Evolutionary conservation across 2,888 invertebrate genomes (phyloP).

Genomic region (Apantesis nais): DNA sequence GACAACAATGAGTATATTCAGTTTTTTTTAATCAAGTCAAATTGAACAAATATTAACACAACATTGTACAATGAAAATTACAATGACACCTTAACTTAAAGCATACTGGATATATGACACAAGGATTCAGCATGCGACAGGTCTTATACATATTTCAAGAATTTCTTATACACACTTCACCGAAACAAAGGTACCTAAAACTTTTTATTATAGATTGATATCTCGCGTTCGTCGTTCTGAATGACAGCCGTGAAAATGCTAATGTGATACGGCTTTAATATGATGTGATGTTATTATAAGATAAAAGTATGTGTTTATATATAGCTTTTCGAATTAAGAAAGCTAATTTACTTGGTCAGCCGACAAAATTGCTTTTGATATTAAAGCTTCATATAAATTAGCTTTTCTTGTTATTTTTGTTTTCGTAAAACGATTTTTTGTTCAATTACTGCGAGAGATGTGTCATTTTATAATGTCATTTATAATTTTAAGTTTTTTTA

Average conservation of each 20-base stretch:
- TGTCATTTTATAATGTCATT: not conserved
- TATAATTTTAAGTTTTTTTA: not conserved
- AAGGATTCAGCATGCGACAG: constrained; percentile 20
- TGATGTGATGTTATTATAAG: constrained; percentile 33
- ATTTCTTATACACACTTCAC: constrained; percentile 26
- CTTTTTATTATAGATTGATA: constrained; percentile 57
- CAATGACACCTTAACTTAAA: constrained; percentile 5
- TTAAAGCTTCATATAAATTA: not conserved
- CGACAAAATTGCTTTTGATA: constrained; percentile 1
- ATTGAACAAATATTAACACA: not conserved
- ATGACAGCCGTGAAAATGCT: constrained; percentile 72
- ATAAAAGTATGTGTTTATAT: constrained; percentile 29
- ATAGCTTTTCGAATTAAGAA: constrained; percentile 8
- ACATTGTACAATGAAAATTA: not conserved
- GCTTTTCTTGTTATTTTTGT: not conserved
- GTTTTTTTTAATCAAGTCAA: not conserved
- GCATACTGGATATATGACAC: not conserved
- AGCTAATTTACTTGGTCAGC: constrained; percentile 7
- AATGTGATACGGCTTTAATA: constrained; percentile 52
- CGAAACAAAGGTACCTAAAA: constrained; percentile 38
- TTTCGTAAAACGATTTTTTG: not conserved
- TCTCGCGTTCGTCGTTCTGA: constrained; percentile 51
- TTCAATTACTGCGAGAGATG: not conserved
- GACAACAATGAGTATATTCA: not conserved
- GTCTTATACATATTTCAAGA: constrained; percentile 39